Base-by-base conservation (phyloP, 2,113 vertebrate genomes). In the Microcebus lehilahytsara region DNA sequence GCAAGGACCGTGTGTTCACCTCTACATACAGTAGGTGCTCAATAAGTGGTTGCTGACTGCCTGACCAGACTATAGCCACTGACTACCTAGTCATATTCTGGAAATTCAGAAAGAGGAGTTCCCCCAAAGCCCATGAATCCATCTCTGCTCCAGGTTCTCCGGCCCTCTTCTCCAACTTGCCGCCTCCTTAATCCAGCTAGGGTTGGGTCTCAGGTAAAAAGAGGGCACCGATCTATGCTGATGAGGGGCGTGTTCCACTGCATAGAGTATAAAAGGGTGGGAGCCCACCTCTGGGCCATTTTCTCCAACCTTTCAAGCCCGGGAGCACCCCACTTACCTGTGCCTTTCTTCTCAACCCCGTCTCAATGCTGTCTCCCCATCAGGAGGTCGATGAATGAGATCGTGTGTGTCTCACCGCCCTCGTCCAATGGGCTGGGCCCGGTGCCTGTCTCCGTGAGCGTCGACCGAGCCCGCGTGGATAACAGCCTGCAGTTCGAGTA, bases 301-400 rank as follows among this genome's bases (percentile, higher is more conserved):
- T n/a, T n/a, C 25, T 40, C 9, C 49, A 3, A 32, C 30, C 1
- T 66, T 53, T n/a, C 37, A 32, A 71, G 51, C 66, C 64, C 53
- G 32, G 75, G 46, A 20, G 37, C 9, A 9, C 30, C 40, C 22
- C 25, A 30, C 0, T 5, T 32, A 20, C 49, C 6, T 0, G 0
- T 0, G 7, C 5, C 0, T 0, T 1, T 66, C 66, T 69, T 95
- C 75, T 72, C 96, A 6, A 0, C 30, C 32, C n/a, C 9, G 2
- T 49, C 49, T 49, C 58, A 49, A 0, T 0, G 27, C 78, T 85
- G 27, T 95, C 51, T 85, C 85, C 6, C 6, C 16, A 74, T 0
- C 95, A 99, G 99, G 98, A 97, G 99, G 74, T 99, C 99, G 79
- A 99, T 99, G 98, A 99, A 98, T 0, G 99, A 99, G 98, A 99